A percentile compares a stretch with the other conserved stretches of the same genome.
These are phyloP conservation scores for Meloidogyne floridensis DNA, from an alignment of 1,140 invertebrate genomes.

Conservation along the genomic window DNA sequence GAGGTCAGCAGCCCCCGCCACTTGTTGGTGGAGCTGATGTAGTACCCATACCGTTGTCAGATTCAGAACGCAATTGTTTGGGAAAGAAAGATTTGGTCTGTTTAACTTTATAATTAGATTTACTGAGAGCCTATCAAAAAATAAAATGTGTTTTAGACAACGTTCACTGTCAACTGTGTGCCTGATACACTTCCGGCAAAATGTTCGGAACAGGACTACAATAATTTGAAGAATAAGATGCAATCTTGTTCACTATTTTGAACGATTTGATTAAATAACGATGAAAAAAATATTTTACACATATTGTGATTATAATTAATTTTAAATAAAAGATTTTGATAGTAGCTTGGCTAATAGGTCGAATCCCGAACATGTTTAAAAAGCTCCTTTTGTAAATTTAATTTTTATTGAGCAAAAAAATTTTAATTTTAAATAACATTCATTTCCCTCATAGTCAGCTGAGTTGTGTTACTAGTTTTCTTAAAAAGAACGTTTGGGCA, in stretches of 20 bases:
- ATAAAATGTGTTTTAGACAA: not conserved
- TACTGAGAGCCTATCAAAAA: no score
- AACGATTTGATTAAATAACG: not conserved
- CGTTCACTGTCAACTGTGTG: not conserved
- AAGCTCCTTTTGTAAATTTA: no score
- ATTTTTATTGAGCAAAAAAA: no score
- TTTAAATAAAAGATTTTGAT: no score
- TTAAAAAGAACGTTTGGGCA: no score
- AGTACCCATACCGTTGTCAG: not conserved
- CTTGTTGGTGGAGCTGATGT: not conserved
- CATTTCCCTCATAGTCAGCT: no score
- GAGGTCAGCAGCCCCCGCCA: not conserved
- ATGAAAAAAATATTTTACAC: not conserved
- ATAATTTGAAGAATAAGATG: not conserved
- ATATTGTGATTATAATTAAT: not conserved
- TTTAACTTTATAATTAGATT: not conserved
- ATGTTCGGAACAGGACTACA: not conserved
- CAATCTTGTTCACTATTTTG: not conserved
- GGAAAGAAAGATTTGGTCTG: not conserved
- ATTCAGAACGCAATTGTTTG: not conserved
- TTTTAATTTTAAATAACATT: no score
- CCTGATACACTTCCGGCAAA: not conserved
- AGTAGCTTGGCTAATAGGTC: no score
- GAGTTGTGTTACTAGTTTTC: no score
- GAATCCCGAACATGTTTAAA: no score